These are phyloP conservation scores for Aplochiton taeniatus DNA, from an alignment of 2,797 vertebrate genomes.

Conservation along the genomic window DNA sequence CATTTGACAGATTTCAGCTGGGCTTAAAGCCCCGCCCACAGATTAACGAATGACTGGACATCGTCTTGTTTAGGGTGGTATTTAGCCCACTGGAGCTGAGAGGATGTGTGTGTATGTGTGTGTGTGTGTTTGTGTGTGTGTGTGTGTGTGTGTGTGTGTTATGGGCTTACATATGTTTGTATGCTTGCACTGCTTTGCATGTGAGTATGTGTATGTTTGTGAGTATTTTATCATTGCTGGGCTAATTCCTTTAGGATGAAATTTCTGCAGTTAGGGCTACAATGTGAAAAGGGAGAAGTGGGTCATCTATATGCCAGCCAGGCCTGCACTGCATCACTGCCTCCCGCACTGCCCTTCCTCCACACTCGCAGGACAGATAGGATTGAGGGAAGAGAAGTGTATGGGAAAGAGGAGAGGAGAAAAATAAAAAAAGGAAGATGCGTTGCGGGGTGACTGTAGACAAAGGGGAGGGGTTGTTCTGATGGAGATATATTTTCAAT, in stretches of 20 bases:
- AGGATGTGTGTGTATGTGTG: constrained; percentile 10
- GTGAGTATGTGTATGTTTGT: constrained; percentile 4
- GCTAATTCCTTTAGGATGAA: constrained; percentile 7
- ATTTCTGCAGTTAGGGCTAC: constrained; percentile 43
- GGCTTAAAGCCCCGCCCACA: constrained; percentile 7
- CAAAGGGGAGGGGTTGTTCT: too few species aligned
- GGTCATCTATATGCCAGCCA: constrained; percentile 67
- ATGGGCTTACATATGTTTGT: constrained; percentile 21
- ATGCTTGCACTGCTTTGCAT: constrained; percentile 2
- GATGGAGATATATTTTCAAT: background rate
- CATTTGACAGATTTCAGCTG: constrained; percentile 13
- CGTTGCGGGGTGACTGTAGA: background rate
- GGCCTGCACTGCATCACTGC: constrained; percentile 39
- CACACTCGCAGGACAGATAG: constrained; percentile 23
- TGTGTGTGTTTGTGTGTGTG: background rate
- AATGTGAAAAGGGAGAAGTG: constrained; percentile 54
- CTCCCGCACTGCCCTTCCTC: constrained; percentile 49
- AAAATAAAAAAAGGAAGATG: too few species aligned
- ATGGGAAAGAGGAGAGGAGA: too few species aligned
- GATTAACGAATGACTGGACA: constrained; percentile 29
- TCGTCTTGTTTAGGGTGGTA: constrained; percentile 21
- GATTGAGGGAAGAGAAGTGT: background rate
- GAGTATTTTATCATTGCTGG: background rate
- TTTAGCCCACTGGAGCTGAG: constrained; percentile 19
- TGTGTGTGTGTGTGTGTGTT: constrained; percentile 17